Conservation (phyloP, 2,888 invertebrate species). For the Hyalella azteca region DNA sequence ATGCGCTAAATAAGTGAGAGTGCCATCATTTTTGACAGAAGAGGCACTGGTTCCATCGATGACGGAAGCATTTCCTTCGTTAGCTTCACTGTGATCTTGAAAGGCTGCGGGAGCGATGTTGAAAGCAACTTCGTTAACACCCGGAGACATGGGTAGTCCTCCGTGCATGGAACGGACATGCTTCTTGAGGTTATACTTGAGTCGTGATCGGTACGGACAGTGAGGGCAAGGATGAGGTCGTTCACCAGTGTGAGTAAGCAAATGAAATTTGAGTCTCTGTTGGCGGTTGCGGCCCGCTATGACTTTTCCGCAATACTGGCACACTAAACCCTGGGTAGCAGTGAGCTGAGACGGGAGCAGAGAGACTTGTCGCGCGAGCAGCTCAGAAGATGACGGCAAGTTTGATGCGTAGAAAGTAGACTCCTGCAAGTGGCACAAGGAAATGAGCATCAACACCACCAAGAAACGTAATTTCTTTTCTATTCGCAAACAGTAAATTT, state of each 20-base stretch:
- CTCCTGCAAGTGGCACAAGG: slow-evolving; percentile 33
- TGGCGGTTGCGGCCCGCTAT: slow-evolving; percentile 55
- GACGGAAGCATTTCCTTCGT: too few species aligned
- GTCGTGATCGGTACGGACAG: slow-evolving; percentile 56
- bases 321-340: slow-evolving; percentile 19
- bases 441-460: slow-evolving; percentile 15
- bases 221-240: slow-evolving; percentile 56
- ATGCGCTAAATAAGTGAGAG: too few species aligned
- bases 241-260: slow-evolving; percentile 55
- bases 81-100: too few species aligned
- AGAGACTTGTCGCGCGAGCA: not conserved
- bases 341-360: not conserved
- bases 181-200: slow-evolving; percentile 56
- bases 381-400: not conserved
- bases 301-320: slow-evolving; percentile 55
- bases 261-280: slow-evolving; percentile 55
- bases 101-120: too few species aligned
- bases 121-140: too few species aligned
- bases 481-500: too few species aligned
- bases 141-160: too few species aligned
- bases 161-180: slow-evolving; percentile 53
- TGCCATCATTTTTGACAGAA: too few species aligned
- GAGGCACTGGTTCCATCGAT: too few species aligned
- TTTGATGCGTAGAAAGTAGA: not conserved
- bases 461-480: not conserved